These are phyloP conservation scores for Melieria crassipennis DNA, from an alignment of 2,888 invertebrate genomes.

Conservation along the genomic window DNA sequence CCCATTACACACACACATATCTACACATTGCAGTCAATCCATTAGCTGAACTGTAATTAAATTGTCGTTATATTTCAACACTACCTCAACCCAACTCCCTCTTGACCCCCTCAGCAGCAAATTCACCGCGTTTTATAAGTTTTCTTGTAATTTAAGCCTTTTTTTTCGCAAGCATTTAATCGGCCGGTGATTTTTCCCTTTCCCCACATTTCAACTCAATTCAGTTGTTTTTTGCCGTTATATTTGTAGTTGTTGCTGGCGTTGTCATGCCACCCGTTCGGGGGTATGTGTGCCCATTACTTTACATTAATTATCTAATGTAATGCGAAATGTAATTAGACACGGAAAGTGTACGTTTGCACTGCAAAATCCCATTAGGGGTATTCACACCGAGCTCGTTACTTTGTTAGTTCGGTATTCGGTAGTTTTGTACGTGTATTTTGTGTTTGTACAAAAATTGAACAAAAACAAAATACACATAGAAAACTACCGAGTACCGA, in stretches of 20 bases:
- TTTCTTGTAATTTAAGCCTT: slow-evolving; percentile 1
- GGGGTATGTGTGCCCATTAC: slow-evolving; percentile 8
- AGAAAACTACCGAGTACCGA: no score
- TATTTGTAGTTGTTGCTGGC: neutral
- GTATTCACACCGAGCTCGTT: no score
- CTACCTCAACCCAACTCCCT: no score
- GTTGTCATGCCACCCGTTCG: neutral
- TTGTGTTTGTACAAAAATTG: no score
- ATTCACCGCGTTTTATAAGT: neutral
- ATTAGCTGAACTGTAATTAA: no score
- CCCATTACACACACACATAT: no score
- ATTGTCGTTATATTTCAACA: no score
- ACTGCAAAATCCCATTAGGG: neutral
- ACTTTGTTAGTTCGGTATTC: no score
- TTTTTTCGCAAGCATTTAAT: neutral
- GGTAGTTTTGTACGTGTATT: no score
- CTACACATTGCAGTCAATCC: no score
- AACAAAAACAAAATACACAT: no score
- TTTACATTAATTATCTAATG: slow-evolving; percentile 35
- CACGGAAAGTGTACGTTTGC: slow-evolving; percentile 27
- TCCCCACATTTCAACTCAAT: neutral
- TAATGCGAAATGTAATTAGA: slow-evolving; percentile 31
- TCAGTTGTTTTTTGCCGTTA: slow-evolving; percentile 3
- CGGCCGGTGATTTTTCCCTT: neutral
- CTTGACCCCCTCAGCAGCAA: no score